phyloP scores from a whole-genome alignment of 2,113 vertebrate genomes.

The Hiodon tergisus region DNA sequence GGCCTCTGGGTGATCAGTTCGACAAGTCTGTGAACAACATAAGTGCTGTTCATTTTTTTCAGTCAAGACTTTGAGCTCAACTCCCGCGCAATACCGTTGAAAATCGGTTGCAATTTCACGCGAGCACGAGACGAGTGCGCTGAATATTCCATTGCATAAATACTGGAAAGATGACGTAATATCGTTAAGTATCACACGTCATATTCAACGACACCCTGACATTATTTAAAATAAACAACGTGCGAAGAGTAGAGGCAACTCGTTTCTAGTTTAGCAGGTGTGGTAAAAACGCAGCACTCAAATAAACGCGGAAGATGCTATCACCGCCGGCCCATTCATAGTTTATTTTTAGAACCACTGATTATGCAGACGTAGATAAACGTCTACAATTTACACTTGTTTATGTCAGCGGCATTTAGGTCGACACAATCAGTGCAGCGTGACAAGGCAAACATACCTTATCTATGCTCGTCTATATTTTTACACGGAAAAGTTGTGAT shows the following conservation, averaged over 20 bases:
- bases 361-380: not conserved
- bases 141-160: not conserved
- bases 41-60: slow-evolving; percentile 10
- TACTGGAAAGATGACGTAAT: slow-evolving; percentile 3
- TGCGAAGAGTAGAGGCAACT: not conserved
- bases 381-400: not conserved
- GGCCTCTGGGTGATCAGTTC: not conserved
- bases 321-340: not conserved
- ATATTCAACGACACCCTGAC: not conserved
- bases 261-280: not conserved
- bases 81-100: not conserved
- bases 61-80: not conserved
- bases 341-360: not conserved
- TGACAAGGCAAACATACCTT: slow-evolving; percentile 10
- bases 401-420: not conserved
- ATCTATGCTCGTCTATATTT: not conserved
- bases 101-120: not conserved
- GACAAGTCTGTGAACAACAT: not conserved
- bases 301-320: not conserved
- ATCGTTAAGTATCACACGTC: not conserved
- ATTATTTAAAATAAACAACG: not conserved
- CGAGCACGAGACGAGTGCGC: not conserved
- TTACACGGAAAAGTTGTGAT: too few relatives aligned
- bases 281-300: not conserved
- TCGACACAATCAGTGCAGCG: too few relatives aligned